Conservation (phyloP, 92 coral and sea anemone genomes). For the Epizoanthus stellaris region DNA sequence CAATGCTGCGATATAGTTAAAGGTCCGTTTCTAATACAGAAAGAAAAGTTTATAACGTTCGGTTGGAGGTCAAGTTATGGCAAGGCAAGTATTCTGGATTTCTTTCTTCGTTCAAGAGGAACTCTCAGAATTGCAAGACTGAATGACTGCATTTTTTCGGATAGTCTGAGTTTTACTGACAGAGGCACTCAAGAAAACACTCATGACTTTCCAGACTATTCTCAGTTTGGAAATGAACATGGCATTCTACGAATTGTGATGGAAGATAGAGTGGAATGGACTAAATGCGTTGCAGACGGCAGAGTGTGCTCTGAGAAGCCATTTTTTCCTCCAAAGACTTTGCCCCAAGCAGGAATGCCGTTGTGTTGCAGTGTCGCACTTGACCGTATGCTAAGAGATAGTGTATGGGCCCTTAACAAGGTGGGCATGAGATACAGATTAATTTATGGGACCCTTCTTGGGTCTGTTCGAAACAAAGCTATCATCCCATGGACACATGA, state of each 20-base stretch:
- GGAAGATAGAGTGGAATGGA: conserved; percentile 77
- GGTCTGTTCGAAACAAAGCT: conserved; percentile 70
- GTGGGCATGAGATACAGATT: conserved; percentile 58
- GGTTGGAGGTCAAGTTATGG: conserved; percentile 57
- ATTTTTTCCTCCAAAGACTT: conserved; percentile 46
- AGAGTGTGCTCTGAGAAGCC: conserved; percentile 72
- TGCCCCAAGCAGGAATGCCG: conserved; percentile 66
- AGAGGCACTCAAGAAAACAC: conserved; percentile 59
- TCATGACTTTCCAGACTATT: conserved; percentile 63
- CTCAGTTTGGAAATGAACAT: conserved; percentile 59
- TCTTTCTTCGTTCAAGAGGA: conserved; percentile 75
- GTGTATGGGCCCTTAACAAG: conserved; percentile 49
- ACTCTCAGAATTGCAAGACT: conserved; percentile 59
- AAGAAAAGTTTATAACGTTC: conserved; percentile 34
- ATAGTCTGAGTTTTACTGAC: conserved; percentile 44
- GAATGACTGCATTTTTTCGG: conserved; percentile 54
- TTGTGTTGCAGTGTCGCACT: conserved; percentile 69
- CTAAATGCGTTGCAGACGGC: conserved; percentile 68
- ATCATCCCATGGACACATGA: conserved; percentile 82
- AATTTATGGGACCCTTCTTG: conserved; percentile 76
- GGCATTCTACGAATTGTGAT: conserved; percentile 65
- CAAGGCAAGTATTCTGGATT: conserved; percentile 52
- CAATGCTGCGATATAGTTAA: conserved; percentile 57
- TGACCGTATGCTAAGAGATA: conserved; percentile 61
- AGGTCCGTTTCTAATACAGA: conserved; percentile 68